Evolutionary conservation across 2,888 invertebrate genomes (phyloP).

Genomic region (Incurvaria masculella): DNA sequence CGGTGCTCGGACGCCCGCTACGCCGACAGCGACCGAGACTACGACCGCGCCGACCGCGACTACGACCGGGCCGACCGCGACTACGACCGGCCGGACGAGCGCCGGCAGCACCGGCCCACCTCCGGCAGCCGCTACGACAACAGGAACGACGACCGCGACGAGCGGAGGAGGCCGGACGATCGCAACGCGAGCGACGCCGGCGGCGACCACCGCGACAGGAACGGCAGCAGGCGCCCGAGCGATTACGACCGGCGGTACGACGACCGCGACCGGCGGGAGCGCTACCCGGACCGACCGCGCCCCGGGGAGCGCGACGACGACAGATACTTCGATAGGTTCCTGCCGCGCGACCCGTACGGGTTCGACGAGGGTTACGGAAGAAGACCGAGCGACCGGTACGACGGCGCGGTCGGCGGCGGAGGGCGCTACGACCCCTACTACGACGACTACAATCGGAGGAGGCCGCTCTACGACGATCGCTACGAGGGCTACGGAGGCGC

Average conservation of each 20-base stretch:
- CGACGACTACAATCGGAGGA: slow-evolving; percentile 24
- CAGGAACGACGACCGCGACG: slow-evolving; percentile 27
- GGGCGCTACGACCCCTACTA: slow-evolving; percentile 24
- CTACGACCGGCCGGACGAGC: slow-evolving; percentile 22
- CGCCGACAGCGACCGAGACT: slow-evolving; percentile 22
- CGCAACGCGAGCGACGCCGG: slow-evolving; percentile 38
- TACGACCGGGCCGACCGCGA: slow-evolving; percentile 9
- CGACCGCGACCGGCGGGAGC: slow-evolving; percentile 26
- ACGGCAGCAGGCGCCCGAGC: slow-evolving; percentile 10
- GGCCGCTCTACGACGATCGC: slow-evolving; percentile 28
- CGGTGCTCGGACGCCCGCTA: slow-evolving; percentile 24
- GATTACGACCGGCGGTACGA: slow-evolving; percentile 29
- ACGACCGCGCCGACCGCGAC: slow-evolving; percentile 17
- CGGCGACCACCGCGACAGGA: slow-evolving; percentile 18
- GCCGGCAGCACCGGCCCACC: slow-evolving; percentile 30
- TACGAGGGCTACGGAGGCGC: slow-evolving; percentile 34
- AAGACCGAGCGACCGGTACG: slow-evolving; percentile 33
- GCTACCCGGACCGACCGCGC: slow-evolving; percentile 25
- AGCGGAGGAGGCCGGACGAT: slow-evolving; percentile 19
- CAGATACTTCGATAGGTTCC: slow-evolving; percentile 42
- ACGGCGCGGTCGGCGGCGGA: slow-evolving; percentile 20
- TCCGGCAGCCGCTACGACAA: slow-evolving; percentile 36
- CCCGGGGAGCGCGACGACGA: slow-evolving; percentile 41
- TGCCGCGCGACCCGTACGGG: slow-evolving; percentile 38
- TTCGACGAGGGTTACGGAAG: slow-evolving; percentile 18